These are phyloP conservation scores for Yponomeuta malinellus DNA, from an alignment of 2,888 invertebrate genomes.

Conservation along the genomic window DNA sequence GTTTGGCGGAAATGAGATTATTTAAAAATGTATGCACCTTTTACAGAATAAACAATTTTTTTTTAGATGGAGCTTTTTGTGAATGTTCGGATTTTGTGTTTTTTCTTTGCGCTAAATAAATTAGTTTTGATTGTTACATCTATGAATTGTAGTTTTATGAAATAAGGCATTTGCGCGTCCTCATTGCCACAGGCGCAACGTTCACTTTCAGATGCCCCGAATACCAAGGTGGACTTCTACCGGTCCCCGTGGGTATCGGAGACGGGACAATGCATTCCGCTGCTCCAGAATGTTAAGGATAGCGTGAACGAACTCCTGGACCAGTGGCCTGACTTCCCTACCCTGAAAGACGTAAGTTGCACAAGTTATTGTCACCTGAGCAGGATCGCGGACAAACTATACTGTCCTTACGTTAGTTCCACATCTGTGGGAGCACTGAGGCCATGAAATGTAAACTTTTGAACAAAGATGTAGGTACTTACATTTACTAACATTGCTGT, in stretches of 20 bases:
- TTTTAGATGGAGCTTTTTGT: too few species aligned
- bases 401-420: too few species aligned
- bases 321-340: conserved; percentile 95
- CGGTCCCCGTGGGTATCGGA: conserved; percentile 88
- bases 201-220: conserved; percentile 30
- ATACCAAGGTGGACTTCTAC: conserved; percentile 82
- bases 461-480: too few species aligned
- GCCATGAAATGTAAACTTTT: too few species aligned
- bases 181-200: background rate
- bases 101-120: too few species aligned
- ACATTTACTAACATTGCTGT: too few species aligned
- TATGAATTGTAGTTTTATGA: background rate
- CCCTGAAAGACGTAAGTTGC: conserved; percentile 81
- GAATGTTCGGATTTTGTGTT: too few species aligned
- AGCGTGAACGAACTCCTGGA: conserved; percentile 78
- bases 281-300: conserved; percentile 79
- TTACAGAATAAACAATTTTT: too few species aligned
- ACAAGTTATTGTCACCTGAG: background rate
- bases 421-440: too few species aligned
- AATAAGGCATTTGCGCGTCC: background rate
- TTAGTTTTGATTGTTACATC: background rate
- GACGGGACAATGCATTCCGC: conserved; percentile 81
- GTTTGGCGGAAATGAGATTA: too few species aligned
- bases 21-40: too few species aligned
- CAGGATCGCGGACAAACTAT: too few species aligned